Percentiles rank a stretch among this genome's conserved stretches.
Evolutionary conservation across 1,140 invertebrate species (phyloP).

Genomic region (Ganaspis sp.): DNA sequence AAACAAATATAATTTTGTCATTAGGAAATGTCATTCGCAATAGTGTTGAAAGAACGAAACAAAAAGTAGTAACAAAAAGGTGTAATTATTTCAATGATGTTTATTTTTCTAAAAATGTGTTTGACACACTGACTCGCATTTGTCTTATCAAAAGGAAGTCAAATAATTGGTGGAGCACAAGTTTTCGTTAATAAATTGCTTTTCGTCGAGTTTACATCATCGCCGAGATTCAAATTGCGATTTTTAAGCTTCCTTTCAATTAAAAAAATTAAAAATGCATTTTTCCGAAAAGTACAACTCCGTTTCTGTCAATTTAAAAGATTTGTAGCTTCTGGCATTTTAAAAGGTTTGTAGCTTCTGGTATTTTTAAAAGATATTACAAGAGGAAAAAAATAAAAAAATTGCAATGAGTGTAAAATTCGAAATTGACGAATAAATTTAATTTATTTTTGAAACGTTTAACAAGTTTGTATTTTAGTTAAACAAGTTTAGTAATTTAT

Average conservation of each 20-base stretch:
- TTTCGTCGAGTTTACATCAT: background rate
- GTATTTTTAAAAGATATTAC: too few species aligned
- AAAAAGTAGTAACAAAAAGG: background rate
- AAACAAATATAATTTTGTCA: background rate
- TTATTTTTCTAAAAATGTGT: background rate
- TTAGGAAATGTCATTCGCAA: background rate
- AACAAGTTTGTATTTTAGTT: too few species aligned
- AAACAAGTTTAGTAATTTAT: too few species aligned
- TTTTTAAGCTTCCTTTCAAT: background rate
- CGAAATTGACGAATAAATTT: too few species aligned
- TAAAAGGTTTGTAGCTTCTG: too few species aligned
- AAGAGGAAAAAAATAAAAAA: too few species aligned
- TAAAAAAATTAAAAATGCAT: background rate
- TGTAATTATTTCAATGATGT: background rate
- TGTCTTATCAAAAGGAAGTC: slow-evolving; percentile 12
- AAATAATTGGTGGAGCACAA: background rate
- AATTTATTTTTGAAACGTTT: too few species aligned
- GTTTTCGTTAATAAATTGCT: background rate
- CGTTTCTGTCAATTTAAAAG: too few species aligned
- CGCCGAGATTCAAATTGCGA: background rate
- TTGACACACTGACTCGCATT: background rate
- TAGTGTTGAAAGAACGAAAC: background rate
- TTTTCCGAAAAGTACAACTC: too few species aligned
- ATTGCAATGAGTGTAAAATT: too few species aligned
- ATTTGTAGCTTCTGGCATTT: too few species aligned